These are phyloP conservation scores for Lepus timidus DNA, from an alignment of 2,113 vertebrate species.

Conservation along the genomic window DNA sequence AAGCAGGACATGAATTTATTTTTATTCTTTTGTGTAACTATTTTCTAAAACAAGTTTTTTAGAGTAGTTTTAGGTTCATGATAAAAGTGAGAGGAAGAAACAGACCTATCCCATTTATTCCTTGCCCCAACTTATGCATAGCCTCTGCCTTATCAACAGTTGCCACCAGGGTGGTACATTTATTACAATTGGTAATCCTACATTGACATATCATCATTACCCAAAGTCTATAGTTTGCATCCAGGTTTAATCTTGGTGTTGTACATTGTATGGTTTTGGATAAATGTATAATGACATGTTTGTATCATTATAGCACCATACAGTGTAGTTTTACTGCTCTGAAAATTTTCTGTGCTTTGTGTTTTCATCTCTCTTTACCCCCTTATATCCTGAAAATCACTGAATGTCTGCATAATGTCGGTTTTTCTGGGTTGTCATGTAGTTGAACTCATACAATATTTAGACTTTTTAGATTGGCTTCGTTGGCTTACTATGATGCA, in stretches of 20 bases:
- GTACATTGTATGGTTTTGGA: background rate
- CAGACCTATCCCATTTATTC: background rate
- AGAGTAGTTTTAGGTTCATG: background rate
- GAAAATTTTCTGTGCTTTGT: background rate
- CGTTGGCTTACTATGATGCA: background rate
- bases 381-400: too few species aligned
- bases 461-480: background rate
- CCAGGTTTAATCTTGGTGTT: background rate
- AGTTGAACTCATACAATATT: background rate
- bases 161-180: background rate
- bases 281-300: background rate
- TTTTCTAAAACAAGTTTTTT: background rate
- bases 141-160: background rate
- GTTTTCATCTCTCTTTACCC: background rate
- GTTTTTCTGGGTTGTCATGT: background rate
- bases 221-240: background rate
- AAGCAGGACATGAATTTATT: background rate
- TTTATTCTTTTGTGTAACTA: background rate
- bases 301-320: background rate
- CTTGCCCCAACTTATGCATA: rapidly evolving
- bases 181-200: background rate
- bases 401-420: background rate
- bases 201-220: too few species aligned
- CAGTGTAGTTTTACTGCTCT: background rate
- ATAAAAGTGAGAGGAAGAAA: background rate